Evolutionary conservation across 1,140 invertebrate genomes (phyloP).

Genomic region (Stenopsyche tienmushanensis): DNA sequence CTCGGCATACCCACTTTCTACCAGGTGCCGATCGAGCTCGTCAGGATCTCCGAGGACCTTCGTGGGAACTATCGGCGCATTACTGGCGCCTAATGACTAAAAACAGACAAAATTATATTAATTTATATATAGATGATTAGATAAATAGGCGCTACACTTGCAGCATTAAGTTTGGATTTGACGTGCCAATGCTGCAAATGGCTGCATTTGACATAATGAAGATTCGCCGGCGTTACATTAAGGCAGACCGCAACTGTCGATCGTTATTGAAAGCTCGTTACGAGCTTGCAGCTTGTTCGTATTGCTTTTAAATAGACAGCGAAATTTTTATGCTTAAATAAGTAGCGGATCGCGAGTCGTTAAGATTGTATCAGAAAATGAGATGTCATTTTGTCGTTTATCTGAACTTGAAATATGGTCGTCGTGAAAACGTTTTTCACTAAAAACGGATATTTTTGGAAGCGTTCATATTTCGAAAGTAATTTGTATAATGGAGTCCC

Average conservation of each 20-base stretch:
- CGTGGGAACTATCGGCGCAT: slow-evolving; percentile 80
- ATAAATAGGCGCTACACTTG: slow-evolving; percentile 13
- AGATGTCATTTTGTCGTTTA: slow-evolving; percentile 26
- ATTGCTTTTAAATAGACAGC: too few species aligned
- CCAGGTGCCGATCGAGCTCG: slow-evolving; percentile 68
- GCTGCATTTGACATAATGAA: too few species aligned
- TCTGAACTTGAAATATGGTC: slow-evolving; percentile 3
- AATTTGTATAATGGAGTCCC: slow-evolving; percentile 3
- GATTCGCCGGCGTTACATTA: too few species aligned
- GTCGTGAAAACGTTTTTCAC: background rate
- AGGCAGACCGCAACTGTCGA: too few species aligned
- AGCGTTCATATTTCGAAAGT: background rate
- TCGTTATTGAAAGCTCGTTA: too few species aligned
- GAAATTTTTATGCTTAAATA: too few species aligned
- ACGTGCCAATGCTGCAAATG: too few species aligned
- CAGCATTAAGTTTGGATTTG: background rate
- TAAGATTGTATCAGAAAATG: slow-evolving; percentile 23
- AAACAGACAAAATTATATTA: slow-evolving; percentile 40
- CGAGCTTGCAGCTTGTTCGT: too few species aligned
- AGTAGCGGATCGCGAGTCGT: slow-evolving; percentile 5
- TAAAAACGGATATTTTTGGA: background rate
- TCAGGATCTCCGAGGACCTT: slow-evolving; percentile 73
- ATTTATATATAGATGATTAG: too few species aligned
- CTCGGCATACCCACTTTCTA: slow-evolving; percentile 66
- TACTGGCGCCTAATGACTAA: slow-evolving; percentile 66